Conservation (phyloP, 2,888 invertebrate genomes). For the Campaea margaritaria region DNA sequence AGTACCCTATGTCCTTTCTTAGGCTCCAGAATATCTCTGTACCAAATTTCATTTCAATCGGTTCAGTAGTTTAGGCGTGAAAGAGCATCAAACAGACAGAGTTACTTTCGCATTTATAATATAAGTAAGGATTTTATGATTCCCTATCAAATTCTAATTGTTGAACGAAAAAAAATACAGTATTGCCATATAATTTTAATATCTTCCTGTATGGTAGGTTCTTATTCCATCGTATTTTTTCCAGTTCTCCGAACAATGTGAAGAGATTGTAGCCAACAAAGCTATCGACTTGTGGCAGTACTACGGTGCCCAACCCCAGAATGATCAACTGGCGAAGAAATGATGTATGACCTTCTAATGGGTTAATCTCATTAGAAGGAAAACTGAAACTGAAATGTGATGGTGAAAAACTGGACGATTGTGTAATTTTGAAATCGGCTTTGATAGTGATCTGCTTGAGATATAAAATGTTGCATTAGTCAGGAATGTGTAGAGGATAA, state of each 20-base stretch:
- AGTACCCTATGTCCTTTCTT: too few relatives aligned
- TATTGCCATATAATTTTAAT: conserved; percentile 17
- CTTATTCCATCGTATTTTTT: conserved; percentile 31
- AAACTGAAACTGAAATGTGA: conserved; percentile 46
- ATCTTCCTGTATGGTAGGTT: conserved; percentile 30
- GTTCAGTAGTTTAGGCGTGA: too few relatives aligned
- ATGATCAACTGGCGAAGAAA: conserved; percentile 77
- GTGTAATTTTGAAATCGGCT: conserved; percentile 25
- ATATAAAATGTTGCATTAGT: conserved; percentile 9
- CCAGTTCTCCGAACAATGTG: conserved; percentile 91
- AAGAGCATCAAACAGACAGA: too few relatives aligned
- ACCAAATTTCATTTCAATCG: too few relatives aligned
- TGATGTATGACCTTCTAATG: conserved; percentile 85
- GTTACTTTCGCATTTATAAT: too few relatives aligned
- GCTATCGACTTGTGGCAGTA: conserved; percentile 95
- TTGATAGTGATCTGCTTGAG: conserved; percentile 6
- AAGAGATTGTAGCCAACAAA: conserved; percentile 93
- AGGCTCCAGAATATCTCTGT: too few relatives aligned
- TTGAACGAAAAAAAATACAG: conserved; percentile 2
- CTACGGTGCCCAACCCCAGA: conserved; percentile 87
- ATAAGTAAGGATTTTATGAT: background rate
- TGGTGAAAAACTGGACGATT: conserved; percentile 29
- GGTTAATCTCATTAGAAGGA: conserved; percentile 78
- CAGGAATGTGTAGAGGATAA: conserved; percentile 1
- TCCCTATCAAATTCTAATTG: background rate